phyloP scores from a whole-genome alignment of 2,797 vertebrate species.

The Cuniculus paca region DNA sequence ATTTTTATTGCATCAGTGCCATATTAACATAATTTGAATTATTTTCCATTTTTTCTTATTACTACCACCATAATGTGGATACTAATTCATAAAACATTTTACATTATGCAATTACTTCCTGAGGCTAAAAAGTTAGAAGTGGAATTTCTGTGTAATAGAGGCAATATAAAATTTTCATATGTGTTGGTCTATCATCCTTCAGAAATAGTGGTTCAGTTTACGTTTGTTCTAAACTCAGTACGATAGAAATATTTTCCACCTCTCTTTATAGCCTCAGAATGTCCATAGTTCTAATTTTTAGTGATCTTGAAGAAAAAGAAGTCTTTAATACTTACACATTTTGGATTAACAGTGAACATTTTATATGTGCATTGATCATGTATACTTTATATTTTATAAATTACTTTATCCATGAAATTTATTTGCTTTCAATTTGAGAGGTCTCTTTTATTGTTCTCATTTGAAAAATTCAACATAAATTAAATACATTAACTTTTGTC shows the following conservation, averaged over 20 bases:
- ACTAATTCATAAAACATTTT: slow-evolving; percentile 5
- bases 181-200: neutral
- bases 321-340: neutral
- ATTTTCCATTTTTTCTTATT: slow-evolving; percentile 14
- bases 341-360: neutral
- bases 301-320: neutral
- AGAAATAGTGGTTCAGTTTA: neutral
- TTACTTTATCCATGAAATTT: neutral
- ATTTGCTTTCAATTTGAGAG: neutral
- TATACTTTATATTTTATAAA: neutral
- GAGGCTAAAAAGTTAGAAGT: neutral
- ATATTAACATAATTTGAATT: neutral
- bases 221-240: neutral
- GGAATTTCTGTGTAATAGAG: slow-evolving; percentile 18
- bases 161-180: neutral
- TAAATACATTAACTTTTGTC: neutral
- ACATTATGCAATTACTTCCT: neutral
- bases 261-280: neutral
- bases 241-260: neutral
- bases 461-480: neutral
- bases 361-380: neutral
- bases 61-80: neutral
- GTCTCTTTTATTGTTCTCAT: neutral
- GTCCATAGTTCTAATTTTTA: neutral
- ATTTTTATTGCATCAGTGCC: neutral